These are phyloP conservation scores for Drosophila ercepeae DNA, from an alignment of 1,140 invertebrate species.

Conservation along the genomic window DNA sequence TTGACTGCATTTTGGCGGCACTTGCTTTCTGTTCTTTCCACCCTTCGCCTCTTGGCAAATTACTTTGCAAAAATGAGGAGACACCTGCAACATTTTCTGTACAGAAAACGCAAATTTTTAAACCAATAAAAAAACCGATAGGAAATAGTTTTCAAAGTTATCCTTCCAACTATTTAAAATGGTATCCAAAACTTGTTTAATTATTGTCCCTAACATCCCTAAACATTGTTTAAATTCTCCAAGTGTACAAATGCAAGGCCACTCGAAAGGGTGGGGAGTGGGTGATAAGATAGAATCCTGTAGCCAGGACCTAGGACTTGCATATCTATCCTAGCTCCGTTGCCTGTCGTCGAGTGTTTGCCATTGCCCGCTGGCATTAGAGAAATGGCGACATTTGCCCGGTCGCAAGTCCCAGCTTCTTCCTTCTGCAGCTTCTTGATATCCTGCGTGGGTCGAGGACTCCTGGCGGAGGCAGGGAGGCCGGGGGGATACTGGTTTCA, in stretches of 20 bases:
- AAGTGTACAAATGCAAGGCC: constrained; percentile 53
- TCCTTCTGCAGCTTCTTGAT: constrained; percentile 70
- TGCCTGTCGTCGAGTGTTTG: constrained; percentile 52
- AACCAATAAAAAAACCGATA: not conserved
- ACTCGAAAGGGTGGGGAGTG: constrained; percentile 3
- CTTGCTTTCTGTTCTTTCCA: constrained; percentile 66
- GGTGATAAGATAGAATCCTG: not conserved
- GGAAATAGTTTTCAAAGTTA: not conserved
- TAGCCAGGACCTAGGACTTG: constrained; percentile 45
- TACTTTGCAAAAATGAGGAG: constrained; percentile 81
- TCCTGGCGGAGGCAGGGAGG: constrained; percentile 1
- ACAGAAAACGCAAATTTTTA: not conserved
- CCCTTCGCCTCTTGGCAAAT: constrained; percentile 73
- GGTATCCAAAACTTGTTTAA: not conserved
- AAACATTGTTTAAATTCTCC: not conserved
- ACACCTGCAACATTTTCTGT: constrained; percentile 39
- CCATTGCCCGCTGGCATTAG: constrained; percentile 68
- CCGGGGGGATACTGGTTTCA: constrained; percentile 41
- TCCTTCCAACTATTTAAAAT: not conserved
- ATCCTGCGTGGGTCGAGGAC: constrained; percentile 38
- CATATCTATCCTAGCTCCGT: constrained; percentile 49
- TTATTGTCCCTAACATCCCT: not conserved
- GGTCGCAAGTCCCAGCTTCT: constrained; percentile 28
- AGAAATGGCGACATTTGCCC: constrained; percentile 62
- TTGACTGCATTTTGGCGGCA: constrained; percentile 79